Evolutionary conservation across 2,113 vertebrate species (phyloP), one percentile per base, ranked within the genome.

Genomic region (Silurus asotus): DNA sequence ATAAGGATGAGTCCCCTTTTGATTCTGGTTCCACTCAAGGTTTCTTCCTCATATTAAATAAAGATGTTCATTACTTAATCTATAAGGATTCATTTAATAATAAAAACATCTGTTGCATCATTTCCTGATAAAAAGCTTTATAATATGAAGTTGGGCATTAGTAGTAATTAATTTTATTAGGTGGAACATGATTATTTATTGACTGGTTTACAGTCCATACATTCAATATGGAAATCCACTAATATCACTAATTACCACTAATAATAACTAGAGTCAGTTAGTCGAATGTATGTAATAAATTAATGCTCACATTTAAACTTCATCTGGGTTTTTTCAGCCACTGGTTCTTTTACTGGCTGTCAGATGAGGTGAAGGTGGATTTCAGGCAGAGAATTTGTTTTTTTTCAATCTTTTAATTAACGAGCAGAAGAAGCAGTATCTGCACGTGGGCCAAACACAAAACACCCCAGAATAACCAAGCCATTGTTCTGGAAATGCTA

Each of bases 401-500:
- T 20, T 49, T 49, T 20, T 49, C 11, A n/a, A 3, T 65, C 20
- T 25, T 61, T 86, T 85, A 56, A 37, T 80, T 82, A 87, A 79
- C 61, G 61, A 67, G 86, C 81, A 86, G 51, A 70, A 51, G 49
- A 53, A 62, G 56, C 59, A 53, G 51, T 48, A 13, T 88, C 74
- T 82, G 70, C 48, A 53, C 37, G 6, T 70, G 25, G 58, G 56
- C 84, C 82, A 85, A 77, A 77, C 83, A 84, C n/a, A 62, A 64
- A 75, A 85, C 78, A 59, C 82, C 17, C 25, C 61, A 51, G 65
- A 89, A 92, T 88, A 90, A 90, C 88, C 74, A 49, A 1, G 37
- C 72, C 65, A 86, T 90, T 90, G 91, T 92, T 88, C 65, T 49
- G 56, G 69, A 85, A 85, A 87, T 78, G 84, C 86, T 83, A 64